phyloP scores from a whole-genome alignment of 2,797 vertebrate genomes.

The Anableps anableps region DNA sequence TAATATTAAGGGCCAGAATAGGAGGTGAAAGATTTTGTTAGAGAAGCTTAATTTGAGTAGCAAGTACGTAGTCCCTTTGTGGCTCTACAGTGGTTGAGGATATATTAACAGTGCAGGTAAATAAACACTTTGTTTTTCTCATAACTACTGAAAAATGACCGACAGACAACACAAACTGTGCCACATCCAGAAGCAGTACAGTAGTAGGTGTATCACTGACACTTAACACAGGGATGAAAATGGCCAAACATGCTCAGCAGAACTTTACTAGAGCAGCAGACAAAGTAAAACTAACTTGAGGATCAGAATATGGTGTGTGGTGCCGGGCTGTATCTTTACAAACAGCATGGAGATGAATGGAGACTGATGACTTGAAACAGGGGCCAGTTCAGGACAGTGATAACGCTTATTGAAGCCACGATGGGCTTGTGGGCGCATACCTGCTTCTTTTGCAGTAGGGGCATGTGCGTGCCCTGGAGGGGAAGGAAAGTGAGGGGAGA shows the following conservation, averaged over 20 bases:
- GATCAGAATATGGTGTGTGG: constrained; percentile 27
- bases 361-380: constrained; percentile 28
- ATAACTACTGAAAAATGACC: neutral
- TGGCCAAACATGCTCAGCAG: constrained; percentile 48
- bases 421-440: constrained; percentile 62
- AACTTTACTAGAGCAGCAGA: constrained; percentile 23
- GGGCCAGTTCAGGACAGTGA: constrained; percentile 19
- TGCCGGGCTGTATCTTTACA: constrained; percentile 43
- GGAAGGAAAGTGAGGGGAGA: constrained; percentile 59
- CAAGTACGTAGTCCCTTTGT: constrained; percentile 3
- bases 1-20: constrained; percentile 11
- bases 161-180: constrained; percentile 16
- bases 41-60: constrained; percentile 11
- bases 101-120: constrained; percentile 2
- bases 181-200: constrained; percentile 16
- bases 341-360: constrained; percentile 57
- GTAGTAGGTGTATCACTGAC: constrained; percentile 23
- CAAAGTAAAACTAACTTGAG: constrained; percentile 31
- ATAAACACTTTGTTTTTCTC: neutral
- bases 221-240: constrained; percentile 34
- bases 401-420: constrained; percentile 21
- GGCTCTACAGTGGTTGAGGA: constrained; percentile 26
- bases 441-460: constrained; percentile 85
- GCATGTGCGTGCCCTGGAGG: constrained; percentile 80
- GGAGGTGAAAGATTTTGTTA: constrained; percentile 12